These are phyloP conservation scores for Nasonia giraulti DNA, from an alignment of 1,140 invertebrate genomes.

Conservation along the genomic window DNA sequence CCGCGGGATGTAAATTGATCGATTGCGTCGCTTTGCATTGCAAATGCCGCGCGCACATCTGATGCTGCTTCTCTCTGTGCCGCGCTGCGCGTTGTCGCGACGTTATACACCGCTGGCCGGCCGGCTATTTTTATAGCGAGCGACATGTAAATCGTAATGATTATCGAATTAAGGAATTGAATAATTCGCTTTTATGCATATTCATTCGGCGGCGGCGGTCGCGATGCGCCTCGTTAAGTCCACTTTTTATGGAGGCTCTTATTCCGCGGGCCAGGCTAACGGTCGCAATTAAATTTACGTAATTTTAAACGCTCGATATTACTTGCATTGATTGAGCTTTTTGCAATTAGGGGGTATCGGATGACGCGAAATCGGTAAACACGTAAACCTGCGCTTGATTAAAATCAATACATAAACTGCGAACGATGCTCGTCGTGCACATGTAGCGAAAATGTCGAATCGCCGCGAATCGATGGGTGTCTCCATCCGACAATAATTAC, in stretches of 20 bases:
- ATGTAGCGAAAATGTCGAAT: neutral
- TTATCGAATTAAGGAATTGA: conserved; percentile 15
- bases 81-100: neutral
- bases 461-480: neutral
- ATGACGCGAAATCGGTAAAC: no score
- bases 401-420: no score
- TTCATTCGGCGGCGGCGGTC: conserved; percentile 11
- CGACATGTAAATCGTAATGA: conserved; percentile 20
- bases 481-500: neutral
- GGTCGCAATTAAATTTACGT: conserved; percentile 10
- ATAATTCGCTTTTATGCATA: conserved; percentile 45
- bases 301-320: neutral
- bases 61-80: neutral
- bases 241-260: neutral
- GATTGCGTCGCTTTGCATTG: conserved; percentile 41
- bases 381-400: no score
- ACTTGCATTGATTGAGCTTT: neutral
- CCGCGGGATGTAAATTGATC: conserved; percentile 40
- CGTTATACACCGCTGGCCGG: neutral
- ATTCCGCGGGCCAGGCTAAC: neutral
- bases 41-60: conserved; percentile 28
- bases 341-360: neutral
- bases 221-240: neutral
- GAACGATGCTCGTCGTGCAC: no score
- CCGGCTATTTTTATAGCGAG: conserved; percentile 17